A percentile compares a stretch with the other conserved stretches of the same genome.
phyloP scores from a whole-genome alignment of 2,113 vertebrate genomes.

The Erpornis zantholeuca region DNA sequence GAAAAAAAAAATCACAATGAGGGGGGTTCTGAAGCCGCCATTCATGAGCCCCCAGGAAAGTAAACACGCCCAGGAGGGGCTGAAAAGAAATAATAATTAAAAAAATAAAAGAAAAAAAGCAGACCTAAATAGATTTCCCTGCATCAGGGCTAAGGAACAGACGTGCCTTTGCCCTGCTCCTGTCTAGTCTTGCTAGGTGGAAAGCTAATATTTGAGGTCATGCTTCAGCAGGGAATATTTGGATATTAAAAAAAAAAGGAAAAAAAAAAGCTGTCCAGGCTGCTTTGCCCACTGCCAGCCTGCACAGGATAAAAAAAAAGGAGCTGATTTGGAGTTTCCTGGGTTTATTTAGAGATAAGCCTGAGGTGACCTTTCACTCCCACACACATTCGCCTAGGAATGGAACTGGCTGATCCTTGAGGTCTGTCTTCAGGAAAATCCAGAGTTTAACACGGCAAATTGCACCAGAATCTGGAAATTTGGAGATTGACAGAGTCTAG shows the following conservation, averaged over 20 bases:
- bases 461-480: neutral
- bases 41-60: constrained; percentile 71
- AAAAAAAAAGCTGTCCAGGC: neutral
- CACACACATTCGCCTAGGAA: neutral
- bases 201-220: constrained; percentile 80
- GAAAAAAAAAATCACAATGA: constrained; percentile 57
- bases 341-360: constrained; percentile 50
- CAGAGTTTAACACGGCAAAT: neutral
- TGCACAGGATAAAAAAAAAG: neutral
- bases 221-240: constrained; percentile 69
- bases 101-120: constrained; percentile 47
- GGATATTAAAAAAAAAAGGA: constrained; percentile 52
- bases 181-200: constrained; percentile 68
- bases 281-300: neutral
- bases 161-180: constrained; percentile 64
- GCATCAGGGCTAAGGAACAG: constrained; percentile 76
- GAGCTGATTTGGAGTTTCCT: constrained; percentile 15
- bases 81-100: constrained; percentile 18
- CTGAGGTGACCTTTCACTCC: constrained; percentile 49
- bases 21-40: constrained; percentile 70
- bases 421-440: neutral
- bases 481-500: neutral
- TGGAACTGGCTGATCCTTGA: neutral
- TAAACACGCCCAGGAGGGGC: constrained; percentile 27
- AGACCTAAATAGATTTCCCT: constrained; percentile 83